Evolutionary conservation across 2,797 vertebrate genomes (phyloP).

Genomic region (Echiichthys vipera): DNA sequence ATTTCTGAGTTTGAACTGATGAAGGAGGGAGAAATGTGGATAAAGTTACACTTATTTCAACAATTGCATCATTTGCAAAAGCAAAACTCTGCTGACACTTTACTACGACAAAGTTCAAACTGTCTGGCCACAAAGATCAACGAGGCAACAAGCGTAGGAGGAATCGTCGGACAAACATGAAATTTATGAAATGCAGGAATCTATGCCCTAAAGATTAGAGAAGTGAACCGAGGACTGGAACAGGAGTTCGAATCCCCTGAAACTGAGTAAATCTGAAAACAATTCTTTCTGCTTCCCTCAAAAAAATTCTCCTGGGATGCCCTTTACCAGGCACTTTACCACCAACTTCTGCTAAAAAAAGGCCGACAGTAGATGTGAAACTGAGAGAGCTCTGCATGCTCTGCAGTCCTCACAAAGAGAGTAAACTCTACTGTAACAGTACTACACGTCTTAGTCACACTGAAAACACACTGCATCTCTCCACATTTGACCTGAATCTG

Average conservation of each 20-base stretch:
- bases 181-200: constrained; percentile 28
- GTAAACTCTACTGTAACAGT: background rate
- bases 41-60: background rate
- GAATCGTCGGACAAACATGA: background rate
- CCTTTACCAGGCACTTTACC: background rate
- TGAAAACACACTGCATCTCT: background rate
- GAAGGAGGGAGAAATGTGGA: background rate
- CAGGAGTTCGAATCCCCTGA: background rate
- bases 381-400: background rate
- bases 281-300: background rate
- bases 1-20: background rate
- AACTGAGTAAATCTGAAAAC: constrained; percentile 17
- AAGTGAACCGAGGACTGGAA: constrained; percentile 15
- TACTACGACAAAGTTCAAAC: background rate
- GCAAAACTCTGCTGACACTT: background rate
- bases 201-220: constrained; percentile 24
- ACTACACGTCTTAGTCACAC: background rate
- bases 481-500: background rate
- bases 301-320: background rate
- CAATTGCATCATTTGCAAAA: background rate
- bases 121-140: background rate
- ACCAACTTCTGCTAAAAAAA: constrained; percentile 39
- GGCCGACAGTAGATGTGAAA: constrained; percentile 30
- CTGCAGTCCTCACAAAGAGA: background rate
- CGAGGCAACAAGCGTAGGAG: background rate